Conservation (phyloP, 2,797 vertebrate genomes). For the Lutjanus argentimaculatus region DNA sequence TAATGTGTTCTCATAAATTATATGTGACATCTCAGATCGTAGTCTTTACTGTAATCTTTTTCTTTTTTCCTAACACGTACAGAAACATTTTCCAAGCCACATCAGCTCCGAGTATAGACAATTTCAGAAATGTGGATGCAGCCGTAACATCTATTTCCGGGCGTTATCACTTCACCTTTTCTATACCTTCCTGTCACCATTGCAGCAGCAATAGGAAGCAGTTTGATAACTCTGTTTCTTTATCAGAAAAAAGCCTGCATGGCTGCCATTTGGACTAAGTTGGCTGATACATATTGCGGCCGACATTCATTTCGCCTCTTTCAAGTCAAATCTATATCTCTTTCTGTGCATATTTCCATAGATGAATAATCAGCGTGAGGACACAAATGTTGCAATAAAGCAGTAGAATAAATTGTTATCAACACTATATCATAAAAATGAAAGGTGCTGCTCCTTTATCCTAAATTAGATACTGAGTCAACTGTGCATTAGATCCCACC, state of each 20-base stretch:
- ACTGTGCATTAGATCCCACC: not conserved
- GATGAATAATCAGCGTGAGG: slow-evolving; percentile 42
- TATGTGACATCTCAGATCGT: not conserved
- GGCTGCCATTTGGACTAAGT: slow-evolving; percentile 78
- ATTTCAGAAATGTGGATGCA: slow-evolving; percentile 40
- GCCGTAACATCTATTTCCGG: slow-evolving; percentile 59
- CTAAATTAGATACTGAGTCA: not conserved
- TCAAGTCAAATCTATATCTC: slow-evolving; percentile 46
- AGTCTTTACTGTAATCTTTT: slow-evolving; percentile 8
- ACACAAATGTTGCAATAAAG: slow-evolving; percentile 33
- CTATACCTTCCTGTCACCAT: slow-evolving; percentile 71
- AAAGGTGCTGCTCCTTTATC: slow-evolving; percentile 14
- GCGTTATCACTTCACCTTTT: slow-evolving; percentile 68
- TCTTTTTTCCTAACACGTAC: not conserved
- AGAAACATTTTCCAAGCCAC: slow-evolving; percentile 19
- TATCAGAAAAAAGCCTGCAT: slow-evolving; percentile 54
- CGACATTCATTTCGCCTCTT: slow-evolving; percentile 71
- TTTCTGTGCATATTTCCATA: slow-evolving; percentile 34
- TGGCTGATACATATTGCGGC: slow-evolving; percentile 61
- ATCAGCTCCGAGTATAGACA: not conserved
- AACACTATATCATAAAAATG: slow-evolving; percentile 15
- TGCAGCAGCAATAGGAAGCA: slow-evolving; percentile 75
- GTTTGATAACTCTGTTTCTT: slow-evolving; percentile 79
- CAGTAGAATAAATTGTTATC: slow-evolving; percentile 17
- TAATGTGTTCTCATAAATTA: slow-evolving; percentile 17